Evolutionary conservation across 2,113 vertebrate genomes (phyloP).

Genomic region (human): DNA sequence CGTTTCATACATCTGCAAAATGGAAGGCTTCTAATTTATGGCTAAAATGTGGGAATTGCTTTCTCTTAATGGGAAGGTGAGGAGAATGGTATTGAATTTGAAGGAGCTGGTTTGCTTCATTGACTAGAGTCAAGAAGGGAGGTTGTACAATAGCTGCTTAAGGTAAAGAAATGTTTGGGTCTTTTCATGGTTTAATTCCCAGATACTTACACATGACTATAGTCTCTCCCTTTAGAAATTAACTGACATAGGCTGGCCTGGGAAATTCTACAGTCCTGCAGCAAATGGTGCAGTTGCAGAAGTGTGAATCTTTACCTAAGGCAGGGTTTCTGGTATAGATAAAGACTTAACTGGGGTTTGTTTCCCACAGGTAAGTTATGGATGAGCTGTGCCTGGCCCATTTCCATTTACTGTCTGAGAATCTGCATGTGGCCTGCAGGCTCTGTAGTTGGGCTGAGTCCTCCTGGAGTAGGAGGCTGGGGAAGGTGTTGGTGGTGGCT

Average conservation of each 20-base stretch:
- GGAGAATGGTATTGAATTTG: slow-evolving; percentile 51
- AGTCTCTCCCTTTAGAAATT: slow-evolving; percentile 1
- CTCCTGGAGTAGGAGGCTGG: not conserved
- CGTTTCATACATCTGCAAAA: slow-evolving; percentile 13
- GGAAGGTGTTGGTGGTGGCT: not conserved
- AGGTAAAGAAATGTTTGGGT: slow-evolving; percentile 45
- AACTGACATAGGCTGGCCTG: not conserved
- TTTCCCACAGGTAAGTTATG: not conserved
- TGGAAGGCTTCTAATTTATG: slow-evolving; percentile 61
- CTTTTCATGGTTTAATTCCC: slow-evolving; percentile 47
- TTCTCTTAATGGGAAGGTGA: slow-evolving; percentile 60
- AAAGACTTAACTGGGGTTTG: not conserved
- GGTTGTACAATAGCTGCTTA: slow-evolving; percentile 23
- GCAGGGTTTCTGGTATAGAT: not conserved
- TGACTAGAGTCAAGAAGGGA: slow-evolving; percentile 47
- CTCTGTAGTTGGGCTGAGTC: not conserved
- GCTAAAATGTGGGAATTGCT: slow-evolving; percentile 50
- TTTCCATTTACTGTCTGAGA: not conserved
- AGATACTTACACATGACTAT: not conserved
- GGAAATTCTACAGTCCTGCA: not conserved
- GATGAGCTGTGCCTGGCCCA: not conserved
- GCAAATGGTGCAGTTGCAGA: not conserved
- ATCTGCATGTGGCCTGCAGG: not conserved
- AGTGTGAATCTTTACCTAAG: not conserved
- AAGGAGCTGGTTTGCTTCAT: slow-evolving; percentile 59